phyloP scores from a whole-genome alignment of 1,140 invertebrate genomes.

The Calephelis virginiensis region DNA sequence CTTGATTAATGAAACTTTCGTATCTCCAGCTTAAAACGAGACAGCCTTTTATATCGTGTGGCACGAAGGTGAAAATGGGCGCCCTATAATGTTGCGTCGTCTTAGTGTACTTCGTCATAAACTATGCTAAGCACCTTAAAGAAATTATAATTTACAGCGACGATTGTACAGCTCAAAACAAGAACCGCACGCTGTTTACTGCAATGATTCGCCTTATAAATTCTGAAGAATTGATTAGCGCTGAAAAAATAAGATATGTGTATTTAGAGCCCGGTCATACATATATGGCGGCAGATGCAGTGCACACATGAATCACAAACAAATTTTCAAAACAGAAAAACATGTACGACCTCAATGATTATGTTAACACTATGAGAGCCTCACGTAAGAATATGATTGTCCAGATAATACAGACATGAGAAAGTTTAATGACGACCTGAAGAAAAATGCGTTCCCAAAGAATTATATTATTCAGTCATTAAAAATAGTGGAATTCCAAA shows the following conservation, averaged over 20 bases:
- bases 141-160: conserved; percentile 6
- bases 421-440: neutral
- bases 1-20: conserved; percentile 30
- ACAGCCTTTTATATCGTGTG: conserved; percentile 26
- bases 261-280: conserved; percentile 16
- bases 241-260: no score
- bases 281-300: conserved; percentile 11
- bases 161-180: neutral
- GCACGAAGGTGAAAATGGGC: conserved; percentile 32
- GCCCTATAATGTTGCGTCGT: conserved; percentile 24
- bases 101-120: conserved; percentile 24
- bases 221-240: no score
- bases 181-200: neutral
- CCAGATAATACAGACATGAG: conserved; percentile 11
- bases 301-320: conserved; percentile 2
- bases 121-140: conserved; percentile 3
- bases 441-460: neutral
- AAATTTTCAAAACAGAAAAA: conserved; percentile 1
- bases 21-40: conserved; percentile 24
- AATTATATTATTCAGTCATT: conserved; percentile 4
- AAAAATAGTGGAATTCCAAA: conserved; percentile 13
- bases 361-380: neutral
- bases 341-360: neutral
- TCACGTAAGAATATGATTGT: conserved; percentile 9
- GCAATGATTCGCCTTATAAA: no score